Base-by-base conservation (phyloP, 2,888 invertebrate species). In the Agrotis ipsilon region DNA sequence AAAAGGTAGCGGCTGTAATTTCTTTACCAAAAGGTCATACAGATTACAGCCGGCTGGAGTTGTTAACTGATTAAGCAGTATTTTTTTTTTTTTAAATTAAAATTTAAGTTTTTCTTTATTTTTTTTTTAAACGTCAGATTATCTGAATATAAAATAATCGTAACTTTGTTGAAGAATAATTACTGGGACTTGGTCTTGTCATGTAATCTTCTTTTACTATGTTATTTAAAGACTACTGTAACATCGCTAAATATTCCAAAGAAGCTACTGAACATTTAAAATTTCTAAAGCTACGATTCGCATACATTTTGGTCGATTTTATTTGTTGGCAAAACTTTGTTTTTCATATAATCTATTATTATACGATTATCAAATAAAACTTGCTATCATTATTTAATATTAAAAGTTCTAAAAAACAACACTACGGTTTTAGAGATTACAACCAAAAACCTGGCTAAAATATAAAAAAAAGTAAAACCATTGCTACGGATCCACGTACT, bases 401-500 rank as follows among this genome's bases (percentile, higher is more conserved):
- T 14, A 48, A 63, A 48, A 39, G 39, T 39, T 19, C 24, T 24
- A 32, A 32, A 74, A 43, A 69, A 54, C 43, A 54, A 52, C 32
- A 59, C 14, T 13, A 52, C 19, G 16, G 16, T 51, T 57, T 45
- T 51, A 57, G 24, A 66, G 27, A 80, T 55, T 58, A 1, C 16
- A 58, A 68, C 27, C 59, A 27, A 19, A 49, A 24, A 46, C 27
- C 2, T 21, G 0, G 18, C 4, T 43, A 27, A 43, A 46, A 60
- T 19, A 43, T 16, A 1, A 21, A 55, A 19, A 43, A 58, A 84
- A 39, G 11, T 68, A 72, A 81, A 82, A 78, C 64, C 54, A 74
- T 66, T 84, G 66, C 60, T 78, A 84, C 57, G 69, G 74, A 73
- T 81, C 18, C n/a, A 45, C 3, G 27, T 45, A 21, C 6, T 58